Base-by-base conservation (phyloP, 2,797 vertebrate species). In the Myotis planiceps region DNA sequence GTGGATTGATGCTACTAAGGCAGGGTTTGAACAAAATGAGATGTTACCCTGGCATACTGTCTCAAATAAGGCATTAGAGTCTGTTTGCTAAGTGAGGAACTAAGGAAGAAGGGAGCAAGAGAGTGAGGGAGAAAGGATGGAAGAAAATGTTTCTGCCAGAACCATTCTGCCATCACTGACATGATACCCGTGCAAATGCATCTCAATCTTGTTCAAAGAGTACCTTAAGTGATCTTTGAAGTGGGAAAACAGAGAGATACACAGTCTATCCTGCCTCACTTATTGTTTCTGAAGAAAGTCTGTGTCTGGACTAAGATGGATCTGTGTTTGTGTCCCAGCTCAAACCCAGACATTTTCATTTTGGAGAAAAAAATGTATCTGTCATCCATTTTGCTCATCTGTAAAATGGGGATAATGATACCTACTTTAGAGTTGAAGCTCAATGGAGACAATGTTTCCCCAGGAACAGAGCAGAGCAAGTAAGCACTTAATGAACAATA, bases 311-410 rank as follows among this genome's bases (percentile, higher is more conserved):
- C 16, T 23, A 29, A 51, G 51, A 12, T 27, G 12, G 51, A 45
- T 65, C 53, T 60, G 18, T 10, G 18, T 55, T 75, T 37, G 65
- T 21, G 9, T n/a, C 49, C 58, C 29, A 72, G 25, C 13, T n/a
- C 60, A 78, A 78, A 83, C 42, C 15, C 18, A 72, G 13, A 23
- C 4, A 72, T 86, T 42, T 65, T 76, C 29, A 65, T 58, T 94
- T 85, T 49, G 45, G 45, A 88, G n/a, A 85, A 79, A 23, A 65
- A 85, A 93, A 32, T 37, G 9, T 85, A 12, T 86, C 58, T 47
- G 63, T 71, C 19, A 72, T 42, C 68, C 51, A 80, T 53, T 63
- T 81, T 76, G 32, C 25, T 92, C 42, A 23, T 58, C 51, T 95
- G 19, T 69, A 74, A 45, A 45, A 72, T 74, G 45, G 9, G 5